phyloP scores from a whole-genome alignment of 2,113 vertebrate genomes.

The Rhegmatorhina hoffmannsi region DNA sequence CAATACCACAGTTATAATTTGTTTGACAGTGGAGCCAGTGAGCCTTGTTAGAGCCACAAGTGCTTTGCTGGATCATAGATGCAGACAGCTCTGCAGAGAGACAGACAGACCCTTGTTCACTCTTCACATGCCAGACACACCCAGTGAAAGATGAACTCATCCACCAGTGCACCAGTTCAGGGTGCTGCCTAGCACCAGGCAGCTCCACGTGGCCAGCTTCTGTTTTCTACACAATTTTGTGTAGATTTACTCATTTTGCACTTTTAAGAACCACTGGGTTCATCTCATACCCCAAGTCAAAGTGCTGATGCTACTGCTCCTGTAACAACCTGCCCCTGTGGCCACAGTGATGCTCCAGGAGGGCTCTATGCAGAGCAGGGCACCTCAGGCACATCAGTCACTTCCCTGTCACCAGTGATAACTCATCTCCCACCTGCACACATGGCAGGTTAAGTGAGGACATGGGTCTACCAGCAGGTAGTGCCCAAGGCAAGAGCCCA shows the following conservation, averaged over 20 bases:
- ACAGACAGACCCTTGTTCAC: fast-evolving
- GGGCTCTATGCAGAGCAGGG: background rate
- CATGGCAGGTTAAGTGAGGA: background rate
- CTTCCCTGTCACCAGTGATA: background rate
- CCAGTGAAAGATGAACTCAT: background rate
- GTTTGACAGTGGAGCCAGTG: fast-evolving
- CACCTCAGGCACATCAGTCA: background rate
- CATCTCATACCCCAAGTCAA: background rate
- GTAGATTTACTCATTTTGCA: background rate
- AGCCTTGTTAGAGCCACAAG: fast-evolving
- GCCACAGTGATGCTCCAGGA: background rate
- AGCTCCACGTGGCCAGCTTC: background rate
- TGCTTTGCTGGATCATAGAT: background rate
- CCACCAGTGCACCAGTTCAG: background rate
- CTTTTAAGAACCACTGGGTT: background rate
- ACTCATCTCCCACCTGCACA: background rate
- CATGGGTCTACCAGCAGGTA: background rate
- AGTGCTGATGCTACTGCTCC: background rate
- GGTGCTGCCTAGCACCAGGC: background rate
- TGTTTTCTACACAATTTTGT: background rate
- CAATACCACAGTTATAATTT: too few species aligned
- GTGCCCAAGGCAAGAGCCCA: background rate
- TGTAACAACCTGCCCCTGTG: background rate
- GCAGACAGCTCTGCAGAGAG: background rate
- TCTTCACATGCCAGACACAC: fast-evolving